Conservation (phyloP, 2,797 vertebrate species). For the Simalia tracyae region DNA sequence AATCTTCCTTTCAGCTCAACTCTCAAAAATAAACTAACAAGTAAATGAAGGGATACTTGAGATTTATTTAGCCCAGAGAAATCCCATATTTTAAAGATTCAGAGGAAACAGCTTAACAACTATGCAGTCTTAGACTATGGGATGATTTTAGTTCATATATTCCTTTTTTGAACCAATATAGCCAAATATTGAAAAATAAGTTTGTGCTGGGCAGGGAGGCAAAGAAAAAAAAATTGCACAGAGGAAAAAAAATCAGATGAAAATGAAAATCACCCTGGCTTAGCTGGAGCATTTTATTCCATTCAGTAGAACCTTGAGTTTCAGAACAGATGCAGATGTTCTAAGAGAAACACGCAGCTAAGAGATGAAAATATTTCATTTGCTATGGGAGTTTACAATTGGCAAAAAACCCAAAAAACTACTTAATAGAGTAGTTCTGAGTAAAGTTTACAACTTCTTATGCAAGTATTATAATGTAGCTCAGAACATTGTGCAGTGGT, state of each 20-base stretch:
- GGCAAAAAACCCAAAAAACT: background rate
- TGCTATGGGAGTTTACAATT: background rate
- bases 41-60: background rate
- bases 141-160: background rate
- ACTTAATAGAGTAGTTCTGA: background rate
- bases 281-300: background rate
- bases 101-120: background rate
- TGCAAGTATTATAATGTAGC: background rate
- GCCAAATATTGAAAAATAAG: background rate
- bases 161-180: background rate
- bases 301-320: background rate
- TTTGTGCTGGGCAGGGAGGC: background rate
- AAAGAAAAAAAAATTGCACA: background rate
- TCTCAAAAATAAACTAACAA: background rate
- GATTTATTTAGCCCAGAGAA: background rate
- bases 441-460: background rate
- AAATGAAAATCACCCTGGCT: background rate
- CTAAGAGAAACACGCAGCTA: background rate
- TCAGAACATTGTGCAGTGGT: background rate
- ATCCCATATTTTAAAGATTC: background rate
- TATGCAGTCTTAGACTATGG: background rate
- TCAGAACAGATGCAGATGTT: background rate
- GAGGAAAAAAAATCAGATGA: background rate
- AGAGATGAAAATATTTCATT: background rate
- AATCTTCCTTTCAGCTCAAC: background rate